A percentile compares a stretch with the other conserved stretches of the same genome.
These are phyloP conservation scores for Acrocephalus kingi DNA, from an alignment of 2,113 vertebrate species.

Conservation along the genomic window DNA sequence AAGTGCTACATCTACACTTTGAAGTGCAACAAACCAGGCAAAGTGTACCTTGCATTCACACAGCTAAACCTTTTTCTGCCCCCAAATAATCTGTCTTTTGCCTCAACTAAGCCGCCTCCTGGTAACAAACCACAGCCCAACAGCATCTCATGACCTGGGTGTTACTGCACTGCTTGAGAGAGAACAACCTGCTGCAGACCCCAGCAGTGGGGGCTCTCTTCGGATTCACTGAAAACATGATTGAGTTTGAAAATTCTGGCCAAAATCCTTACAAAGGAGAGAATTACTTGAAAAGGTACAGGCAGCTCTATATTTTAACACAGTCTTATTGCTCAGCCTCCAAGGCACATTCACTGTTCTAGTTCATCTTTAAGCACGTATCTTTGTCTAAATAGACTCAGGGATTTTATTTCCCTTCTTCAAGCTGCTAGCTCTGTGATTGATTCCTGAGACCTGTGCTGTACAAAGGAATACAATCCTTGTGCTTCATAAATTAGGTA, in stretches of 20 bases:
- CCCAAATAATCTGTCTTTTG: not conserved
- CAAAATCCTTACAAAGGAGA: not conserved
- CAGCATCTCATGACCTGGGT: not conserved
- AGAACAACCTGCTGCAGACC: accelerated
- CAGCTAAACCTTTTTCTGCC: not conserved
- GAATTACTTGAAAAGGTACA: not conserved
- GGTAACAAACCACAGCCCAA: not conserved
- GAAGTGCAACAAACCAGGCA: not conserved
- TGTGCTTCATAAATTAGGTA: not conserved
- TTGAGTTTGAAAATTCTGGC: not conserved
- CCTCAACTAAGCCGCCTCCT: not conserved
- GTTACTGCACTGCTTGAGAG: not conserved
- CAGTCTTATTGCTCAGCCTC: not conserved
- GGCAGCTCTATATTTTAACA: not conserved
- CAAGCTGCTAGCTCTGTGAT: not conserved
- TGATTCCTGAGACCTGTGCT: not conserved
- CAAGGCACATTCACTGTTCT: not conserved
- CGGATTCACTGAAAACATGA: not conserved
- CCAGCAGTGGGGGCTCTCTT: not conserved
- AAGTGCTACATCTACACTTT: not conserved
- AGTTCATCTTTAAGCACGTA: not conserved
- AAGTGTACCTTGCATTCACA: not conserved
- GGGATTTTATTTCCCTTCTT: not conserved
- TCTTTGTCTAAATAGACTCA: not conserved
- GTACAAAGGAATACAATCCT: not conserved